Evolutionary conservation across 2,888 invertebrate genomes (phyloP).

Genomic region (Chydorus sphaericus): DNA sequence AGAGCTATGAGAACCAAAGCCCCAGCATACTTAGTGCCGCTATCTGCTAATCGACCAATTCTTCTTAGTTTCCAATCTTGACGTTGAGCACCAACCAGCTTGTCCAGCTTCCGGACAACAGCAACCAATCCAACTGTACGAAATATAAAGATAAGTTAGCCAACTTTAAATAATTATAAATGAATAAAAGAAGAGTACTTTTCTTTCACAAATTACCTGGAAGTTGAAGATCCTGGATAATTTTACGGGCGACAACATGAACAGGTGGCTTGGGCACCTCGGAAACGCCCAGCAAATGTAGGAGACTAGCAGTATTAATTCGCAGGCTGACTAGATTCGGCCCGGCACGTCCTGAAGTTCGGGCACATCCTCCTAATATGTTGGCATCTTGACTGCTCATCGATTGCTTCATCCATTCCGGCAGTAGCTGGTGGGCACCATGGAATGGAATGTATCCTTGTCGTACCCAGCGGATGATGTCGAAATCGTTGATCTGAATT

Average conservation of each 20-base stretch:
- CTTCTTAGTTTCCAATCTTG: no score
- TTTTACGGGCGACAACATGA: background rate
- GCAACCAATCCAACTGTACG: background rate
- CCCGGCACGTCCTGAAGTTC: background rate
- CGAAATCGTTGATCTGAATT: background rate
- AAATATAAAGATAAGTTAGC: background rate
- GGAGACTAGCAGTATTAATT: background rate
- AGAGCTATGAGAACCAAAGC: background rate
- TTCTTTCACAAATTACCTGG: background rate
- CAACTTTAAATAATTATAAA: background rate
- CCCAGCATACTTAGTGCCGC: background rate
- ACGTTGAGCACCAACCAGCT: background rate
- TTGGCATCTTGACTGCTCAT: background rate
- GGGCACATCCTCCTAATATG: background rate
- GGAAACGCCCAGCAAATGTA: background rate
- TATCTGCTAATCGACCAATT: background rate
- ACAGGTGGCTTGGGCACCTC: background rate
- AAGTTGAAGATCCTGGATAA: background rate
- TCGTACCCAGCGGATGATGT: slow-evolving; percentile 1
- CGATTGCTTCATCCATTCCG: background rate
- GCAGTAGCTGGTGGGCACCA: background rate
- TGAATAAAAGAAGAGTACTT: background rate
- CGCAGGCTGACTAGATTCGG: background rate
- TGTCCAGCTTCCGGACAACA: background rate
- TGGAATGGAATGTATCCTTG: slow-evolving; percentile 1